phyloP scores from a whole-genome alignment of 2,888 invertebrate species.

The Trisateles emortualis region DNA sequence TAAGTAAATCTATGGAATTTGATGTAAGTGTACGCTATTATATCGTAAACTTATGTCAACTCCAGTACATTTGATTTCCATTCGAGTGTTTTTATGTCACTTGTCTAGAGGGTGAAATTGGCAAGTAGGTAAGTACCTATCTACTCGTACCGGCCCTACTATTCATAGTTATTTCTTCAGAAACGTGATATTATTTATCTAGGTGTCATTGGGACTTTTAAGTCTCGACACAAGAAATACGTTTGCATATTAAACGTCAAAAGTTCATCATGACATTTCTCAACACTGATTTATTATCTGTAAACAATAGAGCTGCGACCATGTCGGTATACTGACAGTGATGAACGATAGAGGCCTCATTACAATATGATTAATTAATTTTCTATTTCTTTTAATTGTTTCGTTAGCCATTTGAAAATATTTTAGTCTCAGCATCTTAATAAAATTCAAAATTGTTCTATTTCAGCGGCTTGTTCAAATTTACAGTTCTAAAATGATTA shows the following conservation, averaged over 20 bases:
- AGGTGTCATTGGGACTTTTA: no score
- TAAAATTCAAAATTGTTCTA: neutral
- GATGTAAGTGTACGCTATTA: no score
- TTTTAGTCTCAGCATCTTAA: constrained; percentile 1
- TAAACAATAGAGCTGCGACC: constrained; percentile 34
- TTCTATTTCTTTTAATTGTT: constrained; percentile 5
- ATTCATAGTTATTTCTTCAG: no score
- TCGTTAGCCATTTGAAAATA: constrained; percentile 1
- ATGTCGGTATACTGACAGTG: constrained; percentile 42
- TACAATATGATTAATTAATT: constrained; percentile 43
- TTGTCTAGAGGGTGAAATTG: no score
- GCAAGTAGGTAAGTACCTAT: no score
- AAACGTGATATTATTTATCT: no score
- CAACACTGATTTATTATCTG: constrained; percentile 44
- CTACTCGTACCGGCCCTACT: no score
- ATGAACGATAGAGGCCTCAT: constrained; percentile 35
- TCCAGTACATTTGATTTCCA: no score
- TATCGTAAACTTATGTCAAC: no score
- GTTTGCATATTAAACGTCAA: constrained; percentile 24
- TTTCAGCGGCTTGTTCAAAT: neutral
- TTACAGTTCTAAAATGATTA: neutral
- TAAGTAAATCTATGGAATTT: no score
- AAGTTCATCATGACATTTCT: constrained; percentile 21
- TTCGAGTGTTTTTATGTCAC: no score
- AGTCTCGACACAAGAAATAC: constrained; percentile 6